A percentile compares a stretch with the other conserved stretches of the same genome.
These are phyloP conservation scores for Agrilus biguttatus DNA, from an alignment of 2,888 invertebrate genomes.

Conservation along the genomic window DNA sequence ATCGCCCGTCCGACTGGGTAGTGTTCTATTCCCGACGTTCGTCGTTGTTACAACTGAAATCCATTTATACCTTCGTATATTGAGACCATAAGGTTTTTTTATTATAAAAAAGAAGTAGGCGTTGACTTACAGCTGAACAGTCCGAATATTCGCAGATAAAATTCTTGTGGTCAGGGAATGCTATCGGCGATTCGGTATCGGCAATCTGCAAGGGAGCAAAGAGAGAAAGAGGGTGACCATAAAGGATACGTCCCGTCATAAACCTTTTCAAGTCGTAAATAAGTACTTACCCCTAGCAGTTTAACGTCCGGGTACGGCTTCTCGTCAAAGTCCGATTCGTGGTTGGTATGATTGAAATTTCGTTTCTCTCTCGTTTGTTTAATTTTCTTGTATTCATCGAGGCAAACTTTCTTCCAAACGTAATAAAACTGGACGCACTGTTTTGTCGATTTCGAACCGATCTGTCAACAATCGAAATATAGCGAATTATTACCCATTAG, in stretches of 20 bases:
- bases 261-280: constrained; percentile 1
- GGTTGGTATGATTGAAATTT: constrained; percentile 15
- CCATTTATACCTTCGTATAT: too few species aligned
- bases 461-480: constrained; percentile 28
- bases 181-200: constrained; percentile 30
- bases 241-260: not conserved
- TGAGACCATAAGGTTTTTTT: too few species aligned
- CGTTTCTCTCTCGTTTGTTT: constrained; percentile 25
- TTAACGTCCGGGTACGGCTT: constrained; percentile 29
- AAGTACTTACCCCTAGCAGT: constrained; percentile 25
- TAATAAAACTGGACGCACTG: constrained; percentile 98
- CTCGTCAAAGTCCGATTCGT: constrained; percentile 25
- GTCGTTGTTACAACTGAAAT: too few species aligned
- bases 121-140: constrained; percentile 43
- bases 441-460: constrained; percentile 72
- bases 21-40: too few species aligned
- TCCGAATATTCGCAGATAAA: constrained; percentile 48
- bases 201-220: constrained; percentile 22
- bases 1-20: too few species aligned
- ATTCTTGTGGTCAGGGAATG: constrained; percentile 26
- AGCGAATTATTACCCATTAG: too few species aligned
- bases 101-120: not conserved
- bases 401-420: constrained; percentile 96
- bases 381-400: constrained; percentile 42
- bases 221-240: not conserved